These are phyloP conservation scores for Microctenopoma stevenorrisi DNA, from an alignment of 2,797 vertebrate genomes.

Conservation along the genomic window DNA sequence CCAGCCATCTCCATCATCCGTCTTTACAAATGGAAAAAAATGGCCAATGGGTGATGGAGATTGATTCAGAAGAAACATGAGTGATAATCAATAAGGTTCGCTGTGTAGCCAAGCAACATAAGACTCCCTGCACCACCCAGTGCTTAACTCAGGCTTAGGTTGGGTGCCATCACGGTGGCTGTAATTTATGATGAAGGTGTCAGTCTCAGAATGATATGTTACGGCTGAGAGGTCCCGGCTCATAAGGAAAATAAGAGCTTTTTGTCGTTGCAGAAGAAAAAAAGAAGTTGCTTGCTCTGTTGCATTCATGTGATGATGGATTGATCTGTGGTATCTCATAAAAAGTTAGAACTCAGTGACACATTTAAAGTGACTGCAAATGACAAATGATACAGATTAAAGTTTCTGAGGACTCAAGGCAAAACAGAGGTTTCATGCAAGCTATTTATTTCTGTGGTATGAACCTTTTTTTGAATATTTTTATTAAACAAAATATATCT, in stretches of 20 bases:
- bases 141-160: conserved; percentile 56
- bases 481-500: too few relatives aligned
- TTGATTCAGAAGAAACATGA: conserved; percentile 80
- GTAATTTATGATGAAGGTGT: conserved; percentile 78
- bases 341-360: conserved; percentile 42
- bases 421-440: conserved; percentile 22
- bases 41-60: conserved; percentile 78
- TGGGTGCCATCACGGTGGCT: conserved; percentile 51
- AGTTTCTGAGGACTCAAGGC: conserved; percentile 11
- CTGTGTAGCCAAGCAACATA: conserved; percentile 59
- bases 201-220: conserved; percentile 62
- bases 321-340: conserved; percentile 46
- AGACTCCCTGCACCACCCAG: conserved; percentile 56
- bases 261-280: conserved; percentile 44
- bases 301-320: conserved; percentile 56
- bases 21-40: conserved; percentile 71
- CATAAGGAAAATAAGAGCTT: conserved; percentile 62
- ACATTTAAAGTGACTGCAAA: conserved; percentile 49
- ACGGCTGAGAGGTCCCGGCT: conserved; percentile 56
- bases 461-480: too few relatives aligned
- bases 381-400: conserved; percentile 43
- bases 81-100: conserved; percentile 78
- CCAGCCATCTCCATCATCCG: conserved; percentile 60
- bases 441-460: conserved; percentile 11
- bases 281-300: conserved; percentile 45